Percentiles rank a stretch among this genome's conserved stretches.
phyloP scores from a whole-genome alignment of 2,888 invertebrate species.

The Pyrgus malvae region DNA sequence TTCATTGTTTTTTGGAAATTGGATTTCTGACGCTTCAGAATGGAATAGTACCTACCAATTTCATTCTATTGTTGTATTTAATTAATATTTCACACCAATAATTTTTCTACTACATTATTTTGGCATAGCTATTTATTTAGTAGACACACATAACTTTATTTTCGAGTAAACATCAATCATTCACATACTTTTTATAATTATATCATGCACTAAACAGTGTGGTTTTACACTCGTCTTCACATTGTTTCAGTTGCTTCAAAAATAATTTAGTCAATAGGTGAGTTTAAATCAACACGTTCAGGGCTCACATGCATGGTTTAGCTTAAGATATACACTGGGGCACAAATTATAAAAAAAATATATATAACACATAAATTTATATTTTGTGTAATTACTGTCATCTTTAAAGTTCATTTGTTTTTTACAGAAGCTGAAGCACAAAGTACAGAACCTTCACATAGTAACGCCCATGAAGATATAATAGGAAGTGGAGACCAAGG shows the following conservation, averaged over 20 bases:
- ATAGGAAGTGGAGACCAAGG: slow-evolving; percentile 39
- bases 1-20: no score
- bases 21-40: no score
- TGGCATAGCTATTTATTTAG: no score
- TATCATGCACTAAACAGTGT: slow-evolving; percentile 1
- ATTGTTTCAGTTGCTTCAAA: slow-evolving; percentile 79
- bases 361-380: neutral
- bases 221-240: slow-evolving; percentile 45
- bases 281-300: slow-evolving; percentile 46
- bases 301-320: slow-evolving; percentile 21
- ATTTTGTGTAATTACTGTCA: neutral
- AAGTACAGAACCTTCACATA: slow-evolving; percentile 66
- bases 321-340: slow-evolving; percentile 1
- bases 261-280: slow-evolving; percentile 68
- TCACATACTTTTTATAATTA: no score
- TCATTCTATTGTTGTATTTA: no score
- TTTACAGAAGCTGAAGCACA: slow-evolving; percentile 68
- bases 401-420: slow-evolving; percentile 11
- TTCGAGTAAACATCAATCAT: no score
- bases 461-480: slow-evolving; percentile 55
- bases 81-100: no score
- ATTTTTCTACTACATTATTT: no score
- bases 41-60: no score
- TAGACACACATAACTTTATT: no score
- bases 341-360: neutral